Conservation (phyloP, 2,797 vertebrate species). For the Gila robusta region DNA sequence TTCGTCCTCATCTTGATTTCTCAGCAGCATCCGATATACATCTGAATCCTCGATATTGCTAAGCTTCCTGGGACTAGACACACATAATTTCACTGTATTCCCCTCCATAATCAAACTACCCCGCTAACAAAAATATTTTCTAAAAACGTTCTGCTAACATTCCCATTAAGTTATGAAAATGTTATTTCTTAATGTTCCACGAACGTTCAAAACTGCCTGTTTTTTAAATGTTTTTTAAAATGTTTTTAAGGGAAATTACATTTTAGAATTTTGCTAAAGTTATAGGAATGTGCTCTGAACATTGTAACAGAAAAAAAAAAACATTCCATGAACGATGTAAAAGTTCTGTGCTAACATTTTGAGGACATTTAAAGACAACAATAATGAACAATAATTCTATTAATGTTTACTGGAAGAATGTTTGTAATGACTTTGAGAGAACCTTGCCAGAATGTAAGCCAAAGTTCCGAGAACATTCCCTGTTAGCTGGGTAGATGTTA, state of each 20-base stretch:
- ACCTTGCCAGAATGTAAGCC: not conserved
- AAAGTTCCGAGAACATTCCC: not conserved
- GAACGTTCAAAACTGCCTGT: not conserved
- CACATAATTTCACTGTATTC: slow-evolving; percentile 24
- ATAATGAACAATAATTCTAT: not conserved
- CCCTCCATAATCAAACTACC: slow-evolving; percentile 12
- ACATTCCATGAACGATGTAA: not conserved
- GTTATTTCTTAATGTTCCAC: not conserved
- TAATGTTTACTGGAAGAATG: not conserved
- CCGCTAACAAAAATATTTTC: not conserved
- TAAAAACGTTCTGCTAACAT: not conserved
- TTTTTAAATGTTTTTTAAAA: not conserved
- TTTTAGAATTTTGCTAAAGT: not conserved
- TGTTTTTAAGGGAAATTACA: not conserved
- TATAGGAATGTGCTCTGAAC: not conserved
- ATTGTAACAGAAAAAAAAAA: not conserved
- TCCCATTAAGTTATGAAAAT: not conserved
- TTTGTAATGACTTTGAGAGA: not conserved
- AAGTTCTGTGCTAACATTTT: no score
- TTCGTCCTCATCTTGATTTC: slow-evolving; percentile 81
- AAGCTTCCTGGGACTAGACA: slow-evolving; percentile 81
- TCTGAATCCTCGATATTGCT: slow-evolving; percentile 86
- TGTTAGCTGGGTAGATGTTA: not conserved
- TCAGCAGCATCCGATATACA: slow-evolving; percentile 92
- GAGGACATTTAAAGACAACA: not conserved